phyloP scores from a whole-genome alignment of 2,797 vertebrate genomes.

The Adelosebastes latens region DNA sequence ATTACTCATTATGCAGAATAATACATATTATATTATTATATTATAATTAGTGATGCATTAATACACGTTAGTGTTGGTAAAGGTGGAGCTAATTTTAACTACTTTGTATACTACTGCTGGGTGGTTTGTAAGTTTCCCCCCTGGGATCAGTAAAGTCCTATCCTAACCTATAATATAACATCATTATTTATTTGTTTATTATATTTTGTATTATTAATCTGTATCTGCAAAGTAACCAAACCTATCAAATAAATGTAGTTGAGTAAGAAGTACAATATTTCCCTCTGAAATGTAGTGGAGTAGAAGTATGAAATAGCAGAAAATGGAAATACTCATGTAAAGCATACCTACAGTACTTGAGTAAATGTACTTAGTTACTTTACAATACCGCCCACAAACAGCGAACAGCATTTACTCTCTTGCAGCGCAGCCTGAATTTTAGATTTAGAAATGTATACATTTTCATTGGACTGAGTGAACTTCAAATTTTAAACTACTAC shows the following conservation, averaged over 20 bases:
- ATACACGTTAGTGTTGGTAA: too few species aligned
- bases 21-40: too few species aligned
- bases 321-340: background rate
- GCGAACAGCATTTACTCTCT: background rate
- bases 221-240: background rate
- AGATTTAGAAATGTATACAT: background rate
- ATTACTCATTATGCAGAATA: too few species aligned
- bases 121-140: background rate
- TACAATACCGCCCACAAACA: background rate
- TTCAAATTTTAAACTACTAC: background rate
- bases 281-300: too few species aligned
- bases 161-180: background rate
- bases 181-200: background rate
- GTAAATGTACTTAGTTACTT: background rate
- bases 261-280: background rate
- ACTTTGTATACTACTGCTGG: background rate
- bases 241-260: background rate
- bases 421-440: background rate
- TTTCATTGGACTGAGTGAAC: background rate
- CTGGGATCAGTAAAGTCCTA: background rate
- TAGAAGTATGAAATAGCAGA: background rate
- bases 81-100: too few species aligned
- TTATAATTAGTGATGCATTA: too few species aligned
- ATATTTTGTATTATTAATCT: background rate
- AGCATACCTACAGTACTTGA: too few species aligned